These are phyloP conservation scores for Leptinotarsa lineolata DNA, from an alignment of 1,140 invertebrate species.

Conservation along the genomic window DNA sequence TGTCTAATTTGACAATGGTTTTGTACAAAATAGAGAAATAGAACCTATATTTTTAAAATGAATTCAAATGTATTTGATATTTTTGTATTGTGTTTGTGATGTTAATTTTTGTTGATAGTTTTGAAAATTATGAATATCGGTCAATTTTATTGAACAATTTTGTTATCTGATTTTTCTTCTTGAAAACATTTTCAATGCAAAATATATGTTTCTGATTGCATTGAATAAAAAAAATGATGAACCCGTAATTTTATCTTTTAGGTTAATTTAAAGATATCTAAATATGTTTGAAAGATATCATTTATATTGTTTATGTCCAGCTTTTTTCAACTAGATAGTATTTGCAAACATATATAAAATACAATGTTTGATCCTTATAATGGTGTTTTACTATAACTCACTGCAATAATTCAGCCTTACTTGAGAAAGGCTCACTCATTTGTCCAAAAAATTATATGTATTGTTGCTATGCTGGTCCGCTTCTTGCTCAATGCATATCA, in stretches of 20 bases:
- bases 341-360: constrained; percentile 22
- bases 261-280: constrained; percentile 39
- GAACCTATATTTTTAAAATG: constrained; percentile 12
- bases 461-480: no score
- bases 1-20: constrained; percentile 4
- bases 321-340: constrained; percentile 35
- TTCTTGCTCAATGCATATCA: no score
- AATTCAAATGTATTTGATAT: constrained; percentile 26
- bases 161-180: not conserved
- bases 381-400: not conserved
- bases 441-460: no score
- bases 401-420: not conserved
- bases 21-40: constrained; percentile 20
- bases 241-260: constrained; percentile 33
- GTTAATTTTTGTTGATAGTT: constrained; percentile 10
- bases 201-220: constrained; percentile 22
- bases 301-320: not conserved
- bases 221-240: constrained; percentile 5
- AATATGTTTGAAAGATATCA: constrained; percentile 44
- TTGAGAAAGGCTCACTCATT: not conserved
- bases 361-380: constrained; percentile 16
- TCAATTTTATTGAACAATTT: not conserved
- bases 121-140: not conserved
- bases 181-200: not conserved
- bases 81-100: constrained; percentile 27